Percentiles rank a stretch among this genome's conserved stretches.
These are phyloP conservation scores for Chaetophractus vellerosus DNA, from an alignment of 2,797 vertebrate genomes.

Conservation along the genomic window DNA sequence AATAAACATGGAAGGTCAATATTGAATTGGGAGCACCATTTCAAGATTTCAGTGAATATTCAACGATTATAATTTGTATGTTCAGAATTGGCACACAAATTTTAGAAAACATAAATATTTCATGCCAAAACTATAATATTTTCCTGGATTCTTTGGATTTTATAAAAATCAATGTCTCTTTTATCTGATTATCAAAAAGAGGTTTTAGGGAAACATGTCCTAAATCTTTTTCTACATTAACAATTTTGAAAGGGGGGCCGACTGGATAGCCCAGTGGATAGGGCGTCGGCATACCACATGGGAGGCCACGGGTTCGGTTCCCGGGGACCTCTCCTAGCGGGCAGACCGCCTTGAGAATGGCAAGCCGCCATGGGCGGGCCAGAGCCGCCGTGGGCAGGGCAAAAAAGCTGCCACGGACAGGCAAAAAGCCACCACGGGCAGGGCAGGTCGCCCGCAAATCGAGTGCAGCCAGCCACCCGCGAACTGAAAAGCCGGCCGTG, in stretches of 20 bases:
- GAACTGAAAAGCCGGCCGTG: too few relatives aligned
- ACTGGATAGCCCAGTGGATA: too few relatives aligned
- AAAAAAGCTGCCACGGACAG: too few relatives aligned
- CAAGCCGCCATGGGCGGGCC: too few relatives aligned
- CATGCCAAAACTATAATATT: neutral
- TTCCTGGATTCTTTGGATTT: neutral
- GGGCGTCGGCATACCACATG: too few relatives aligned
- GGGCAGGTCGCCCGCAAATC: too few relatives aligned
- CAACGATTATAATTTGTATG: neutral
- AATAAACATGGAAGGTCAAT: neutral
- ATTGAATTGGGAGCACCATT: neutral
- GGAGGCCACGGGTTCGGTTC: too few relatives aligned
- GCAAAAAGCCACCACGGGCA: too few relatives aligned
- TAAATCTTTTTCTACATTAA: neutral
- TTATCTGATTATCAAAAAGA: neutral
- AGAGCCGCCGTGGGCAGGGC: too few relatives aligned
- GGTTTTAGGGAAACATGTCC: neutral
- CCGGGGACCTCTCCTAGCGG: too few relatives aligned
- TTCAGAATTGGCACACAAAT: neutral
- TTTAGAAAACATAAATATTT: neutral
- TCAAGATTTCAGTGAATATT: slow-evolving; percentile 34
- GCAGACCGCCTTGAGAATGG: too few relatives aligned
- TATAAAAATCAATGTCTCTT: slow-evolving; percentile 1
- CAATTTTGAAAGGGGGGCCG: neutral
- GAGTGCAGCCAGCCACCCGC: too few relatives aligned